Percentiles rank a stretch among this genome's conserved stretches.
Conservation (phyloP, 2,888 invertebrate species). For the Drosophila neonasuta region DNA sequence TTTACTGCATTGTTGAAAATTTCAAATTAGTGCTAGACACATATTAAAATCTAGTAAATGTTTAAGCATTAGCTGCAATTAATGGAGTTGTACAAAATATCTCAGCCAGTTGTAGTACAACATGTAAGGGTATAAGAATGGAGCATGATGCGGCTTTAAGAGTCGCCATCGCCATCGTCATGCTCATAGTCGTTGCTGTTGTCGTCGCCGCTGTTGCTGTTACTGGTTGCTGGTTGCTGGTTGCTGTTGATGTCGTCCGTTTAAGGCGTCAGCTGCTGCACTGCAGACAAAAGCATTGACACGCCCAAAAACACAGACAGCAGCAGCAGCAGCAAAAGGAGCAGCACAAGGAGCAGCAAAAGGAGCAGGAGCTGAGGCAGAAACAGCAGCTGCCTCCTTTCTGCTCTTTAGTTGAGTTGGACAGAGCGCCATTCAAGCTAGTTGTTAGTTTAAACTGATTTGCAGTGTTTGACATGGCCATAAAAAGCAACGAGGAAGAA, state of each 20-base stretch:
- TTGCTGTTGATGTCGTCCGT: conserved; percentile 15
- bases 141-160: conserved; percentile 6
- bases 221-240: conserved; percentile 1
- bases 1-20: no score
- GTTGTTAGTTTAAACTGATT: conserved; percentile 78
- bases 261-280: conserved; percentile 63
- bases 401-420: background rate
- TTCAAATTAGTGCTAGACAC: no score
- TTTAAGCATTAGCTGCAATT: no score
- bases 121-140: background rate
- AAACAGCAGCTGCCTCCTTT: conserved; percentile 1
- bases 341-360: background rate
- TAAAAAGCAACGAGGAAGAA: conserved; percentile 69
- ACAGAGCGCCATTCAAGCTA: conserved; percentile 13
- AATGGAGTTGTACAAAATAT: background rate
- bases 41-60: no score
- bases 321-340: conserved; percentile 1
- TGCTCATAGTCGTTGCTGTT: background rate
- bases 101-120: background rate
- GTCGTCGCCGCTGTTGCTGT: background rate
- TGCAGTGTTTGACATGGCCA: conserved; percentile 77
- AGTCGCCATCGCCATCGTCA: conserved; percentile 3
- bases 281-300: conserved; percentile 64
- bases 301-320: conserved; percentile 48
- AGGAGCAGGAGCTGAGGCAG: background rate